Percentiles rank a stretch among this genome's conserved stretches.
Evolutionary conservation across 2,888 invertebrate genomes (phyloP).

Genomic region (Drosophila ustulata): DNA sequence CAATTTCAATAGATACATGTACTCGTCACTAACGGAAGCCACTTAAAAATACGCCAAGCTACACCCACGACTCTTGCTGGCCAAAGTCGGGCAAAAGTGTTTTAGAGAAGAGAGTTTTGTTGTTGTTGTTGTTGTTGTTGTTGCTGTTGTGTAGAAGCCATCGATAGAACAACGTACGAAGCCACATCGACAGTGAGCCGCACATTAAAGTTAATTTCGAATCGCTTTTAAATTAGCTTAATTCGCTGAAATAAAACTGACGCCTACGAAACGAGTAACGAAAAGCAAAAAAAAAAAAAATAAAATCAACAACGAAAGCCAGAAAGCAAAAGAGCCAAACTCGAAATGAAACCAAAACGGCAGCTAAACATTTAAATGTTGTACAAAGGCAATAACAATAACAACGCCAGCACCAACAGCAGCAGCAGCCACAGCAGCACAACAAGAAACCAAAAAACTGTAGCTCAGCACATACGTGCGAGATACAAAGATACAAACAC

Average conservation of each 20-base stretch:
- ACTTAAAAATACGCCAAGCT: conserved; percentile 66
- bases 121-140: conserved; percentile 1
- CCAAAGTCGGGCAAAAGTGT: conserved; percentile 37
- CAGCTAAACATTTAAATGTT: conserved; percentile 81
- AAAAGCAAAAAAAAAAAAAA: conserved; percentile 38
- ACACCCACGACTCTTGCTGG: conserved; percentile 51
- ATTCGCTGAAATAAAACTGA: conserved; percentile 81
- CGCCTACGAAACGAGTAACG: conserved; percentile 67
- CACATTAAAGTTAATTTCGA: conserved; percentile 83
- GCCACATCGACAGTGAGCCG: conserved; percentile 26
- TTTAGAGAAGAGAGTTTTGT: conserved; percentile 11
- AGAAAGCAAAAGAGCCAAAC: conserved; percentile 32
- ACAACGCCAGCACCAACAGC: conserved; percentile 51
- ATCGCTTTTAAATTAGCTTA: conserved; percentile 84
- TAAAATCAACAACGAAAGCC: conserved; percentile 26
- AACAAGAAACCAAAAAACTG: conserved; percentile 38
- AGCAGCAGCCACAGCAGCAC: conserved; percentile 8
- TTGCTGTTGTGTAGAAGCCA: conserved; percentile 5
- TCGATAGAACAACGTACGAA: conserved; percentile 7
- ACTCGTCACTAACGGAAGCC: conserved; percentile 68
- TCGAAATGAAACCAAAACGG: conserved; percentile 72
- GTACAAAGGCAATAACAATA: conserved; percentile 77
- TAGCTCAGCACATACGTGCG: conserved; percentile 55
- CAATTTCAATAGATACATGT: conserved; percentile 70
- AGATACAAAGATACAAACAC: conserved; percentile 58